These are phyloP conservation scores for Amblyopsis rosae DNA, from an alignment of 2,113 vertebrate genomes.

Conservation along the genomic window DNA sequence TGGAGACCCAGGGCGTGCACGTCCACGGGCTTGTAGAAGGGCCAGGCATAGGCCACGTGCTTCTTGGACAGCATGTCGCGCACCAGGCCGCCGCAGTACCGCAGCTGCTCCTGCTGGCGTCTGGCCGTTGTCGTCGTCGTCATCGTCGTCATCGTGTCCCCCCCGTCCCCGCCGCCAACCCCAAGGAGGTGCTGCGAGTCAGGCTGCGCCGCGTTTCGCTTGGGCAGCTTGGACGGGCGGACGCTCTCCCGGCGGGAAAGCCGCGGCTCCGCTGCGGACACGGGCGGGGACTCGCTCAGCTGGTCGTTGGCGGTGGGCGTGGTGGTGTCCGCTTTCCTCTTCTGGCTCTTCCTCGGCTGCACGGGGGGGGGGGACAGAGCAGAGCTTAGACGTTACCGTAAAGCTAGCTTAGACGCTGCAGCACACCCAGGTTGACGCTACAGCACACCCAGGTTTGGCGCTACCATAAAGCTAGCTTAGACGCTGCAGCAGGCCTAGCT, in stretches of 20 bases:
- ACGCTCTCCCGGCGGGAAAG: conserved; percentile 78
- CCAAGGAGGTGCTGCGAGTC: conserved; percentile 82
- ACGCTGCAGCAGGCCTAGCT: no score
- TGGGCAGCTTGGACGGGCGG: conserved; percentile 84
- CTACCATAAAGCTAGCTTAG: no score
- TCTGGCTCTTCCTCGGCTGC: conserved; percentile 90
- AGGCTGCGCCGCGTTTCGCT: conserved; percentile 79
- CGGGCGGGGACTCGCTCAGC: conserved; percentile 85
- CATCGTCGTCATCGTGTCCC: conserved; percentile 44
- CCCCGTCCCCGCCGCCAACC: neutral
- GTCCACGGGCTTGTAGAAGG: conserved; percentile 91
- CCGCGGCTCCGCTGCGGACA: conserved; percentile 77
- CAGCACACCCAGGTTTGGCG: no score
- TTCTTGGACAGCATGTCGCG: conserved; percentile 92
- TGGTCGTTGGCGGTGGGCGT: conserved; percentile 90
- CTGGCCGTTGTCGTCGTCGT: conserved; percentile 47
- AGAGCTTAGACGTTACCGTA: conserved; percentile 11
- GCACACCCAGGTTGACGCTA: neutral
- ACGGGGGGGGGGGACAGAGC: neutral
- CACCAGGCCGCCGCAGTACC: conserved; percentile 83
- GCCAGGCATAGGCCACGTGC: conserved; percentile 88
- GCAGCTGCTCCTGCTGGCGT: conserved; percentile 83
- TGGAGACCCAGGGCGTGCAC: conserved; percentile 86
- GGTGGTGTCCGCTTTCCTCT: conserved; percentile 95
- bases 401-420: neutral